These are phyloP conservation scores for Limnodromus scolopaceus DNA, from an alignment of 2,797 vertebrate species.

Conservation along the genomic window DNA sequence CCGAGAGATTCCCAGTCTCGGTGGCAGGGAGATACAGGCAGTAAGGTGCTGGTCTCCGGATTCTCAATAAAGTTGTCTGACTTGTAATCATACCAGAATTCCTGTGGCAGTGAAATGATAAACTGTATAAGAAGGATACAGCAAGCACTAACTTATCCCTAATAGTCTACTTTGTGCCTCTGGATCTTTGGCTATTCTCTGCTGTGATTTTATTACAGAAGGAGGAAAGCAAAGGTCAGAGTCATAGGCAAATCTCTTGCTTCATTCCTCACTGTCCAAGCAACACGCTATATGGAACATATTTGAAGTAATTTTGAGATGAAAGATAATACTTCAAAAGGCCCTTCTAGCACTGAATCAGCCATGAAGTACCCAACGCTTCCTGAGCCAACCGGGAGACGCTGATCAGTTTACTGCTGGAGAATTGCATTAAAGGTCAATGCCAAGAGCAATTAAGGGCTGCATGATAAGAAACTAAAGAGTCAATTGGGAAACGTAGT, in stretches of 20 bases:
- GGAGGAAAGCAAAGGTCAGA: not conserved
- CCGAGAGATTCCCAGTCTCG: not conserved
- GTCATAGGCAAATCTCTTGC: not conserved
- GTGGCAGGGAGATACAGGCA: not conserved
- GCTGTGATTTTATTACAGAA: not conserved
- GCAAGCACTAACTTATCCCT: constrained; percentile 1
- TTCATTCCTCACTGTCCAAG: constrained; percentile 12
- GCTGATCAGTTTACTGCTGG: not conserved
- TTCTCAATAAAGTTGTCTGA: not conserved
- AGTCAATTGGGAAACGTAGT: not conserved
- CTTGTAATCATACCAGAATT: not conserved
- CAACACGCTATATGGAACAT: not conserved
- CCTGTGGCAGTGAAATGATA: constrained; percentile 14
- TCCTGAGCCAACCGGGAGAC: not conserved
- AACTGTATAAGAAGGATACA: not conserved
- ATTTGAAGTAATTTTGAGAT: not conserved
- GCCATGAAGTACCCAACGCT: not conserved
- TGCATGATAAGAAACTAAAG: not conserved
- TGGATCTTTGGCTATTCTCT: not conserved
- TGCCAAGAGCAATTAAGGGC: constrained; percentile 6
- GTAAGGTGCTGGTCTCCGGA: not conserved
- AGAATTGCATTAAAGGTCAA: constrained; percentile 35
- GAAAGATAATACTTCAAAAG: not conserved
- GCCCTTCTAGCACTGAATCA: not conserved
- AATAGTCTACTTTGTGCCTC: not conserved